Evolutionary conservation across 2,113 vertebrate genomes (phyloP).

Genomic region (Sialia sialis): DNA sequence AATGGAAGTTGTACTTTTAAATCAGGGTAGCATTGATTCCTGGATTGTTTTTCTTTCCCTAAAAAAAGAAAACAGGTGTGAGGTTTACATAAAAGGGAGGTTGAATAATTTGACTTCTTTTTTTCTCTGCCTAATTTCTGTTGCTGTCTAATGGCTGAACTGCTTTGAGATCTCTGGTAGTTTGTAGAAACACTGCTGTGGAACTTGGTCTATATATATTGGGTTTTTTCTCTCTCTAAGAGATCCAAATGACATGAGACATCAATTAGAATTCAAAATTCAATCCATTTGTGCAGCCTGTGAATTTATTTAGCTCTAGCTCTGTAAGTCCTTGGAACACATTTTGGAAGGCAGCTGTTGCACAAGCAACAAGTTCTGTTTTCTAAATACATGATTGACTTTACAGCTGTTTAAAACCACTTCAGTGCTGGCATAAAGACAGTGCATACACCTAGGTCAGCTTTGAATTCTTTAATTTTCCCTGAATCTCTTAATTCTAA

Average conservation of each 20-base stretch:
- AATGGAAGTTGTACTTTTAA: constrained; percentile 21
- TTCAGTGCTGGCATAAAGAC: not conserved
- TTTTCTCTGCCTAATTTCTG: not conserved
- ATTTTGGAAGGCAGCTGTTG: not conserved
- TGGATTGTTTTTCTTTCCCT: not conserved
- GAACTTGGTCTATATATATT: not conserved
- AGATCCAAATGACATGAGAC: not conserved
- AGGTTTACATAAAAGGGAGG: not conserved
- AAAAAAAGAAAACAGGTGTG: not conserved
- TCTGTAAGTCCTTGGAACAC: not conserved
- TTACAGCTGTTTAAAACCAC: not conserved
- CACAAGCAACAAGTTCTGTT: not conserved
- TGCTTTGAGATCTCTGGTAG: not conserved
- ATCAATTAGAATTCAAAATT: not conserved
- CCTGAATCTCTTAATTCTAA: not conserved
- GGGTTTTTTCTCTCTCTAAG: not conserved
- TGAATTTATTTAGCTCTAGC: not conserved
- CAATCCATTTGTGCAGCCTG: not conserved
- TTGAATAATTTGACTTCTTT: not conserved
- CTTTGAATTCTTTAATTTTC: not conserved
- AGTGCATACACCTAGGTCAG: not conserved
- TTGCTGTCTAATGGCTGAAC: not conserved
- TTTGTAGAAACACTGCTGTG: not conserved
- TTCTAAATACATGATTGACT: not conserved
- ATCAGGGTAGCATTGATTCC: not conserved